These are phyloP conservation scores for Aplocera efformata DNA, from an alignment of 2,888 invertebrate species.

Conservation along the genomic window DNA sequence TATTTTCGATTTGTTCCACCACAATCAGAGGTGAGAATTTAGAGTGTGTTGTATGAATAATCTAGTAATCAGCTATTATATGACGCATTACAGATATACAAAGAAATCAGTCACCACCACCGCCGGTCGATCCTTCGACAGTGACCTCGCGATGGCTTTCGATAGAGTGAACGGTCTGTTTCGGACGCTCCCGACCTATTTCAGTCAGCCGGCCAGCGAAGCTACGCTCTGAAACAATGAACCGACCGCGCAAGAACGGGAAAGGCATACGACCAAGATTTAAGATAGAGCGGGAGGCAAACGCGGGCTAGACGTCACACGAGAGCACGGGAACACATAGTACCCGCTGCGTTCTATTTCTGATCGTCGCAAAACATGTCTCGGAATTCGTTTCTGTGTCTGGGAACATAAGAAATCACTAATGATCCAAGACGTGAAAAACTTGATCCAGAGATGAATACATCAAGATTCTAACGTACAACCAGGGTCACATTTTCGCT, in stretches of 20 bases:
- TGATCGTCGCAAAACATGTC: slow-evolving; percentile 77
- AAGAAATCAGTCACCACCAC: slow-evolving; percentile 42
- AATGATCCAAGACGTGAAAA: slow-evolving; percentile 49
- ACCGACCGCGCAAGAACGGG: slow-evolving; percentile 66
- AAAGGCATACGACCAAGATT: slow-evolving; percentile 57
- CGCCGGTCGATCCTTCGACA: slow-evolving; percentile 61
- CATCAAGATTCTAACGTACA: slow-evolving; percentile 10
- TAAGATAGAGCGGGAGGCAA: slow-evolving; percentile 60
- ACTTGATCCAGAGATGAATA: slow-evolving; percentile 12
- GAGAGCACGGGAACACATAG: slow-evolving; percentile 60
- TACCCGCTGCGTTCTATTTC: slow-evolving; percentile 77
- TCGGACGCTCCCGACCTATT: slow-evolving; percentile 76
- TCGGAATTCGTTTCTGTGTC: slow-evolving; percentile 79
- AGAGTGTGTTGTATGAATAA: slow-evolving; percentile 32
- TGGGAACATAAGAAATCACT: slow-evolving; percentile 76
- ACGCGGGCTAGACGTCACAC: slow-evolving; percentile 60
- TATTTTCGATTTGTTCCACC: slow-evolving; percentile 47
- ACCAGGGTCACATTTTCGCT: slow-evolving; percentile 21
- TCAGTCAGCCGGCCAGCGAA: slow-evolving; percentile 71
- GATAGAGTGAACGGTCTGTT: slow-evolving; percentile 72
- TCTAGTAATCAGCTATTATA: slow-evolving; percentile 28
- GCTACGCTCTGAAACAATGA: slow-evolving; percentile 75
- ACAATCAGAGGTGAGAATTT: slow-evolving; percentile 42
- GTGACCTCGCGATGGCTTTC: slow-evolving; percentile 75
- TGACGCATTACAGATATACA: slow-evolving; percentile 31